Evolutionary conservation across 2,888 invertebrate species (phyloP), one percentile per base, ranked within the genome.

Genomic region (Eilema depressum): DNA sequence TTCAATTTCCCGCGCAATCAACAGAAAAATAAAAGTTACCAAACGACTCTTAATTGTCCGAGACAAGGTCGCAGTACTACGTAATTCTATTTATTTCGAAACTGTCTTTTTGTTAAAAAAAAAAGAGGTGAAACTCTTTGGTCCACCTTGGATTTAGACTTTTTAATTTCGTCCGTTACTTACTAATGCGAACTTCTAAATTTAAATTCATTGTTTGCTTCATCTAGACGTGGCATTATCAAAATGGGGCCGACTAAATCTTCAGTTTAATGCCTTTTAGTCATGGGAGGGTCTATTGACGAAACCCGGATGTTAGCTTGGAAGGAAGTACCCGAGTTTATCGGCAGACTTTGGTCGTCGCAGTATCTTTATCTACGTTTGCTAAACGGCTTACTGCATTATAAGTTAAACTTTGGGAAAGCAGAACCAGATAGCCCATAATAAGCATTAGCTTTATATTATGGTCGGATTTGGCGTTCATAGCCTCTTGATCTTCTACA

Each of bases 61-160:
- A 61, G 71, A 78, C 78, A 78, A 74, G 71, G 73, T 73, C 68
- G 33, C 66, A 78, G 71, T 53, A 53, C 53, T 78, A 30, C 62
- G 74, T 80, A 68, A 76, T 76, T 71, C 63, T 73, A 69, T 74
- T 80, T 71, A 78, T 76, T 80, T 76, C 69, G 72, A 61, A 63
- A 56, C n/a, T 28, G n/a, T 25, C 41, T 37, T 23, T 63, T 41
- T 61, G 20, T 37, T 17, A 33, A 47, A 30, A 33, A 47, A 30
- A 26, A 69, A 47, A 11, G 17, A 26, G 23, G 26, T 28, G 25
- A 63, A 63, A 11, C 41, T 17, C 37, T 37, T 2, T 8, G 25
- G 17, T 25, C 41, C 41, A 41, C 37, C 17, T 41, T 14, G 41
- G 41, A 41, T 37, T 37, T 41, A 63, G 26, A 63, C 20, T 25